Base-by-base conservation (phyloP, 2,113 vertebrate species). In the Brienomyrus longianalis region DNA sequence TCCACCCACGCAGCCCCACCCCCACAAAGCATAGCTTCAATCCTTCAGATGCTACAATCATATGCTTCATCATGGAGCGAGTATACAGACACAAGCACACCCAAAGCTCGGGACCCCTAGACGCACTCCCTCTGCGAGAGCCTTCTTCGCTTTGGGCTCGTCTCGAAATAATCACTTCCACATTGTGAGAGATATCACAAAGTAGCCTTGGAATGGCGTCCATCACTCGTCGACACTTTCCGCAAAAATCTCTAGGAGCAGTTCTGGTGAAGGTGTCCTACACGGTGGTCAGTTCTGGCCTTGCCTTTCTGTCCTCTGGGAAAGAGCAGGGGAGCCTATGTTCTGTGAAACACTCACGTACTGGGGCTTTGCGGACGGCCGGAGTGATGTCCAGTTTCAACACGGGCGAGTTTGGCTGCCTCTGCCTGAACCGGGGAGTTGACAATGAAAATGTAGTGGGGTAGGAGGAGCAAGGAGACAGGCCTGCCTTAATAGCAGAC, bases 81-180 rank as follows among this genome's bases (percentile, higher is more conserved):
- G 39, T n/a, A 5, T 86, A 27, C 47, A 52, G n/a, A 86, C 23
- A 17, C 48, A 27, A 35, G n/a, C 47, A 52, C 11, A 13, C 47
- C 43, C 27, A 62, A 31, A 88, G 4, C 13, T 54, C 31, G 4
- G 77, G 39, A 89, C 47, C n/a, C 35, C 47, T 45, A 83, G 11
- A 52, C 27, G 3, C 43, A 83, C 88, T 56, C 77, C 52, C 48
- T 80, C 90, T 92, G 84, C 84, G 80, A 91, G 91, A 92, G 89
- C 91, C 91, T 43, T 43, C 15, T 92, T 92, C 92, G 90, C 88
- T 87, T 59, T 43, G 10, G 83, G 45, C 91, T 90, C 89, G 91
- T 94, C 95, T 94, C 92, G 91, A 92, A 39, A 88, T 94, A 95
- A 96, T 95, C 92, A 93, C 94, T 96, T 93, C 94, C 95, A 95